Conservation (phyloP, 1,140 invertebrate species). For the Chironomus striatipennis region DNA sequence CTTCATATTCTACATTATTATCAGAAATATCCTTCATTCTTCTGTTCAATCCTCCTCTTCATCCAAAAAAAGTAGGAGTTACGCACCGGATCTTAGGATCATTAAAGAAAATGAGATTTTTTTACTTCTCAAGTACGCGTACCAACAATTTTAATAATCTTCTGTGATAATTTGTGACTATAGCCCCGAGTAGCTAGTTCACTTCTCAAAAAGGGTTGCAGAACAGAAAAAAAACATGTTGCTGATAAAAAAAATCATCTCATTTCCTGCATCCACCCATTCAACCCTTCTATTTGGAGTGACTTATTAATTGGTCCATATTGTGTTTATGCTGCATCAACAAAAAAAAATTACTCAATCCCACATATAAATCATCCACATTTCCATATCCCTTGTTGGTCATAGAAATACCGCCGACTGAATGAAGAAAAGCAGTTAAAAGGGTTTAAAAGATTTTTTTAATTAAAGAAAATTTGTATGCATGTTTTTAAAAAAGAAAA, state of each 20-base stretch:
- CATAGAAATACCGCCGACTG: neutral
- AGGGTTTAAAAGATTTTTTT: slow-evolving; percentile 17
- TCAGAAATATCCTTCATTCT: too few relatives aligned
- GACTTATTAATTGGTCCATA: slow-evolving; percentile 24
- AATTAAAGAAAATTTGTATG: slow-evolving; percentile 23
- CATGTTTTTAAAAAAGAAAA: slow-evolving; percentile 10
- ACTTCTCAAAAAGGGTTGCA: neutral
- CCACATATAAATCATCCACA: slow-evolving; percentile 11
- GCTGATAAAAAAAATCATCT: slow-evolving; percentile 16
- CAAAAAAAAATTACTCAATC: neutral
- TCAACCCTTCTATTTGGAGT: neutral
- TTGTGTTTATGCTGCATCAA: neutral
- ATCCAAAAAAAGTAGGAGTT: too few relatives aligned
- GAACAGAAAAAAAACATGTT: slow-evolving; percentile 12
- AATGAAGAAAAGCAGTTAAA: neutral
- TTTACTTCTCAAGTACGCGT: neutral
- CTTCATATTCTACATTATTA: too few relatives aligned
- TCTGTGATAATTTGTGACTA: slow-evolving; percentile 19
- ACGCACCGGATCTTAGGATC: slow-evolving; percentile 14
- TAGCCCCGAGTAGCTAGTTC: neutral
- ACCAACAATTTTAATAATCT: slow-evolving; percentile 17
- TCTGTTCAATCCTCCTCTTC: too few relatives aligned
- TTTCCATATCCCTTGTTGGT: slow-evolving; percentile 18
- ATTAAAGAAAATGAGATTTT: neutral
- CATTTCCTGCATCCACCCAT: neutral